Evolutionary conservation across 1,140 invertebrate genomes (phyloP).

Genomic region (Oppia nitens): DNA sequence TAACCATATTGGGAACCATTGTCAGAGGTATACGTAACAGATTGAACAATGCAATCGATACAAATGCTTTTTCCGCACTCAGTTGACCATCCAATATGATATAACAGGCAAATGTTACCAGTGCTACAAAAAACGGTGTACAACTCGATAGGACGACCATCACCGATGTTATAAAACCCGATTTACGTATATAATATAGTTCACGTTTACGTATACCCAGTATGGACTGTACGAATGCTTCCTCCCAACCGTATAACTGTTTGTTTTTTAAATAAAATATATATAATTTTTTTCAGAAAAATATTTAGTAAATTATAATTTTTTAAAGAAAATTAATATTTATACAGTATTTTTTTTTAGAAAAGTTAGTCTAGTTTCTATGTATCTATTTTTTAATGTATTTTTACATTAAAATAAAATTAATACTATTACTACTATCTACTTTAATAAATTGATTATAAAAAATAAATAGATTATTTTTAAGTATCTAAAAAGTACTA

Average conservation of each 20-base stretch:
- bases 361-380: too few relatives aligned
- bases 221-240: slow-evolving; percentile 21
- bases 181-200: slow-evolving; percentile 14
- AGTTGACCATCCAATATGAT: slow-evolving; percentile 44
- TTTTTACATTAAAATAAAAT: too few relatives aligned
- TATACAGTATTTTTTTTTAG: too few relatives aligned
- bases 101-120: slow-evolving; percentile 65
- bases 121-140: slow-evolving; percentile 22
- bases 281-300: too few relatives aligned
- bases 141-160: slow-evolving; percentile 22
- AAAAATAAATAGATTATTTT: too few relatives aligned
- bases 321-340: too few relatives aligned
- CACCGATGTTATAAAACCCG: slow-evolving; percentile 14
- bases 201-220: slow-evolving; percentile 19
- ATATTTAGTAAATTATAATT: too few relatives aligned
- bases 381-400: too few relatives aligned
- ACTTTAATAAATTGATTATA: too few relatives aligned
- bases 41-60: slow-evolving; percentile 92
- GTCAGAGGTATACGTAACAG: slow-evolving; percentile 33
- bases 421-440: too few relatives aligned
- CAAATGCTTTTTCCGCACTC: slow-evolving; percentile 80
- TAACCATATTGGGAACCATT: slow-evolving; percentile 37
- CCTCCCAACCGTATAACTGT: slow-evolving; percentile 23
- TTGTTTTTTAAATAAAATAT: too few relatives aligned
- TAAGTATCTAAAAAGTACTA: too few relatives aligned